phyloP scores from a whole-genome alignment of 1,140 invertebrate species.

The Euborellia annulipes region DNA sequence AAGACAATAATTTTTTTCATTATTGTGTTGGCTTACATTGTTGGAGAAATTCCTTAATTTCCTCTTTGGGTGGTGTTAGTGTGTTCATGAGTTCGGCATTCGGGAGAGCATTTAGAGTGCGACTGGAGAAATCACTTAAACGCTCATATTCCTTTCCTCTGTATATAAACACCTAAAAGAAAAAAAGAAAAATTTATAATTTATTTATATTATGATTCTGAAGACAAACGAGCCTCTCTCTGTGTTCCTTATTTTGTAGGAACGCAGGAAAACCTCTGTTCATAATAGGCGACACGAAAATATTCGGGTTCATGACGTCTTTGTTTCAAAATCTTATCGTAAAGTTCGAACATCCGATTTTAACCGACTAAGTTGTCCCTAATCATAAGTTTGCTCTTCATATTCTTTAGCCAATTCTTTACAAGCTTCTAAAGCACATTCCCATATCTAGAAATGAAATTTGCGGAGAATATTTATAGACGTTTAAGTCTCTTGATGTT shows the following conservation, averaged over 20 bases:
- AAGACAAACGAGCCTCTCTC: too few species aligned
- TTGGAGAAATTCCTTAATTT: constrained; percentile 57
- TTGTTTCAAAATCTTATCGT: constrained; percentile 68
- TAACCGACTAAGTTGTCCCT: constrained; percentile 59
- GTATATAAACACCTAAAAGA: constrained; percentile 62
- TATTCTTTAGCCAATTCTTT: constrained; percentile 76
- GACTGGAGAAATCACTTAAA: constrained; percentile 68
- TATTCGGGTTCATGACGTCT: constrained; percentile 74
- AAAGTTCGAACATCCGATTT: constrained; percentile 62
- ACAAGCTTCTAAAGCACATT: constrained; percentile 72
- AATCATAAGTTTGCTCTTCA: constrained; percentile 74
- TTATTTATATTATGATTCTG: too few species aligned
- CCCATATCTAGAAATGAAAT: constrained; percentile 60
- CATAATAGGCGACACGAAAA: constrained; percentile 86
- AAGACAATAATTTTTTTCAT: too few species aligned
- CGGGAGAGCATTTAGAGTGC: constrained; percentile 74
- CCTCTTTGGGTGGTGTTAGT: constrained; percentile 59
- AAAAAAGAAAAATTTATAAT: constrained; percentile 3
- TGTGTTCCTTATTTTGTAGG: constrained; percentile 68
- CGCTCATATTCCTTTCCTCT: constrained; percentile 85
- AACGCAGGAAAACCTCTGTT: constrained; percentile 76
- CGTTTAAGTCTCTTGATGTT: too few species aligned
- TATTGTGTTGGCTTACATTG: too few species aligned
- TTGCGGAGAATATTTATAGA: too few species aligned
- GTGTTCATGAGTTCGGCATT: constrained; percentile 76